These are phyloP conservation scores for Deilephila porcellus DNA, from an alignment of 2,888 invertebrate genomes.

Conservation along the genomic window DNA sequence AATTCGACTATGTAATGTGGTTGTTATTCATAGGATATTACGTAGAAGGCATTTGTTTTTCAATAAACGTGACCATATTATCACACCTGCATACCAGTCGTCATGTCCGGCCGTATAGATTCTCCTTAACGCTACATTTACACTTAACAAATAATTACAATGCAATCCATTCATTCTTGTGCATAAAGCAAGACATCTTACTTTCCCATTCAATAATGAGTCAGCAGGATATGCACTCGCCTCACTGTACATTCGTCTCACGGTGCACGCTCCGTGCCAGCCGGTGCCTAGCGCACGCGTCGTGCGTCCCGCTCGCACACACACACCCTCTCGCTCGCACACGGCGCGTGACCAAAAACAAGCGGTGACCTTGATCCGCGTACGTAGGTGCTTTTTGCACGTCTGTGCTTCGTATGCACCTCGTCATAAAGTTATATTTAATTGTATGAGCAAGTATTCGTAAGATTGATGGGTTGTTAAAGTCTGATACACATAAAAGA, in stretches of 20 bases:
- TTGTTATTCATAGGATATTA: too few relatives aligned
- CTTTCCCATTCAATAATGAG: slow-evolving; percentile 39
- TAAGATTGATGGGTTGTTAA: neutral
- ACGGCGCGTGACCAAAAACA: slow-evolving; percentile 43
- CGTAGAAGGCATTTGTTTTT: too few relatives aligned
- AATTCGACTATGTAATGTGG: too few relatives aligned
- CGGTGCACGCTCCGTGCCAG: slow-evolving; percentile 54
- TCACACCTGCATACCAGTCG: too few relatives aligned
- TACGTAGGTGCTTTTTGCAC: slow-evolving; percentile 44
- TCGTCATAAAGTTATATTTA: slow-evolving; percentile 20
- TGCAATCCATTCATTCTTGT: too few relatives aligned
- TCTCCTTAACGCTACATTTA: too few relatives aligned
- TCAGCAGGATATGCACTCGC: slow-evolving; percentile 41
- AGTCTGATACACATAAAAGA: too few relatives aligned
- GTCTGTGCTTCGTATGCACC: slow-evolving; percentile 31
- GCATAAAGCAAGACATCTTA: too few relatives aligned
- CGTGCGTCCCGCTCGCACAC: slow-evolving; percentile 46
- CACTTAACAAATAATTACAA: too few relatives aligned
- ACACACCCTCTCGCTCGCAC: slow-evolving; percentile 44
- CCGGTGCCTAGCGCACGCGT: slow-evolving; percentile 63
- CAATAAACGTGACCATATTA: too few relatives aligned
- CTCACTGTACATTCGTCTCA: slow-evolving; percentile 36
- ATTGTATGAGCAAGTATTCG: neutral
- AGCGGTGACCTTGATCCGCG: slow-evolving; percentile 46
- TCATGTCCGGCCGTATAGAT: too few relatives aligned